phyloP scores from a whole-genome alignment of 2,888 invertebrate species.

The Schizaphis graminum region DNA sequence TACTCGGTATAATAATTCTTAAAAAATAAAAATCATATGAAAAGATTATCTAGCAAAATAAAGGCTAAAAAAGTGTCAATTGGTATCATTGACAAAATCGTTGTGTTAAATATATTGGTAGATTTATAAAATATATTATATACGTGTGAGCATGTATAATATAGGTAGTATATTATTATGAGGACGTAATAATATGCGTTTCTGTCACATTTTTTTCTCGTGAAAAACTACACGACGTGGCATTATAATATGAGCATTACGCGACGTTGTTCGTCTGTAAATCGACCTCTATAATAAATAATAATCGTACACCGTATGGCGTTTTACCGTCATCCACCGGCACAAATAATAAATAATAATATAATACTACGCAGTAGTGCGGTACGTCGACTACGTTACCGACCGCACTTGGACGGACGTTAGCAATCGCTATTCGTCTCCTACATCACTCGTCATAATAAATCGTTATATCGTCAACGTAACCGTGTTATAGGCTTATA shows the following conservation, averaged over 20 bases:
- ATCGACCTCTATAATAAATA: not conserved
- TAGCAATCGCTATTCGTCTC: not conserved
- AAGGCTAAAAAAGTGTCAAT: not conserved
- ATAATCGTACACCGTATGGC: constrained; percentile 5
- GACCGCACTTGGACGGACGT: not conserved
- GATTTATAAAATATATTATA: not conserved
- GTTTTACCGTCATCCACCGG: constrained; percentile 5
- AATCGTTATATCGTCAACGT: constrained; percentile 40
- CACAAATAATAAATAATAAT: constrained; percentile 10
- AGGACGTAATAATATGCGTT: not conserved
- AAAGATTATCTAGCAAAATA: not conserved
- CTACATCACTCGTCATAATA: constrained; percentile 26
- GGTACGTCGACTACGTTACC: not conserved
- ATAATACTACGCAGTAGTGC: not conserved
- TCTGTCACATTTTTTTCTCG: not conserved
- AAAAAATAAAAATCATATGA: not conserved
- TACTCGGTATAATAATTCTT: not conserved
- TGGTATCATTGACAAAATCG: not conserved
- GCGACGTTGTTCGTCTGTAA: not conserved
- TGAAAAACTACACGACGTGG: not conserved
- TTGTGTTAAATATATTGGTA: not conserved
- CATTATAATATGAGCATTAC: not conserved
- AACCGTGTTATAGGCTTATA: not conserved
- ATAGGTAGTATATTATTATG: not conserved
- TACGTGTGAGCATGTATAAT: not conserved